Evolutionary conservation across 2,797 vertebrate genomes (phyloP).

Genomic region (Podarcis lilfordi): DNA sequence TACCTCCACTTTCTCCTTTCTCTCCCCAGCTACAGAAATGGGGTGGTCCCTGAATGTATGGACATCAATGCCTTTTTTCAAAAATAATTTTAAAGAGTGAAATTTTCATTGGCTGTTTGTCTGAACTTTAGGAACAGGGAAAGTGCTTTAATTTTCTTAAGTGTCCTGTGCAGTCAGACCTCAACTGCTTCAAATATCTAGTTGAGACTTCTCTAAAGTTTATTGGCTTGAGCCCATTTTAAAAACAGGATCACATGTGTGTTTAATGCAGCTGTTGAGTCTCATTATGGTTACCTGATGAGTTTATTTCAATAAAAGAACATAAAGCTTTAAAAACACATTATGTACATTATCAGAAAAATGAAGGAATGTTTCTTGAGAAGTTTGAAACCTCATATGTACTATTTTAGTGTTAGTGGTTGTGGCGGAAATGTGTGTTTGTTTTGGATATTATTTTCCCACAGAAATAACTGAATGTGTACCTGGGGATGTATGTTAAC

Average conservation of each 20-base stretch:
- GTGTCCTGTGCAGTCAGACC: neutral
- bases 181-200: neutral
- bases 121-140: neutral
- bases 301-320: neutral
- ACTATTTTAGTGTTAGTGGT: neutral
- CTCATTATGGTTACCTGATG: neutral
- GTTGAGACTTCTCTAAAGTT: neutral
- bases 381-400: slow-evolving; percentile 19
- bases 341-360: neutral
- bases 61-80: neutral
- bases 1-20: neutral
- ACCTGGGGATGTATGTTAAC: slow-evolving; percentile 22
- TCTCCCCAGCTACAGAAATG: neutral
- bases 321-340: neutral
- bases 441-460: slow-evolving; percentile 14
- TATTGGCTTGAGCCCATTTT: neutral
- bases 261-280: neutral
- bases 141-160: neutral
- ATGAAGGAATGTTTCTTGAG: neutral
- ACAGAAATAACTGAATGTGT: slow-evolving; percentile 29
- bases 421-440: neutral
- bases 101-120: neutral
- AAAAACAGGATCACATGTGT: neutral
- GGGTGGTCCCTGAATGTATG: neutral
- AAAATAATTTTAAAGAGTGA: neutral